Conservation (phyloP, 1,140 invertebrate genomes). For the Pogonognathellus flavescens region DNA sequence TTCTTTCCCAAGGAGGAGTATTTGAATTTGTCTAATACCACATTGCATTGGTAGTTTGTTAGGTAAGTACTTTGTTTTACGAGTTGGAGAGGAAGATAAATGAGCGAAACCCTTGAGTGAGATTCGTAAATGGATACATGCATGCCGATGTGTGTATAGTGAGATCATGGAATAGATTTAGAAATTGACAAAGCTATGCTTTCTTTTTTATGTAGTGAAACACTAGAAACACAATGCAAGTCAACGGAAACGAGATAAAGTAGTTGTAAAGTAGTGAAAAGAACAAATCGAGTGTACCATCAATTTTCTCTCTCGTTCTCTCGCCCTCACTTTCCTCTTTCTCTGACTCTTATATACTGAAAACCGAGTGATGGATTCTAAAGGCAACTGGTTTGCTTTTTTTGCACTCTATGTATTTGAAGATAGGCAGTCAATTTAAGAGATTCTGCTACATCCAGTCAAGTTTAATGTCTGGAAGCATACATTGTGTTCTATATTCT, state of each 20-base stretch:
- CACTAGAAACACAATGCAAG: not conserved
- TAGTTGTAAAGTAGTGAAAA: constrained; percentile 28
- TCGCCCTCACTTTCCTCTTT: too few species aligned
- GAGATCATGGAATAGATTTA: constrained; percentile 34
- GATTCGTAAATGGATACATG: constrained; percentile 6
- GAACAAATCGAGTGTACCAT: constrained; percentile 44
- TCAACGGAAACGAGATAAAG: constrained; percentile 8
- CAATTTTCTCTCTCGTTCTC: not conserved
- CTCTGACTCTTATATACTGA: not conserved
- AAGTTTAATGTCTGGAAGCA: too few species aligned
- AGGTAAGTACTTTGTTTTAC: not conserved
- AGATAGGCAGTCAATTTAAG: not conserved
- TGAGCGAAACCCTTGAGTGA: not conserved
- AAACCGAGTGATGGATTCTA: not conserved
- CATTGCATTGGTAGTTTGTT: too few species aligned
- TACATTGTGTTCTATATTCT: too few species aligned
- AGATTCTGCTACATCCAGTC: not conserved
- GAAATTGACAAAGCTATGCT: constrained; percentile 37
- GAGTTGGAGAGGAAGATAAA: constrained; percentile 27
- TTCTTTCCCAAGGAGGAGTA: too few species aligned
- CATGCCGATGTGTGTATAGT: not conserved
- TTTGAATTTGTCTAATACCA: too few species aligned
- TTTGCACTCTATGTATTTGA: not conserved
- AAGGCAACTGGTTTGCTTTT: constrained; percentile 8
- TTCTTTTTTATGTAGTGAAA: constrained; percentile 41